Base-by-base conservation (phyloP, 1,140 invertebrate species). In the Augochlora pura region DNA sequence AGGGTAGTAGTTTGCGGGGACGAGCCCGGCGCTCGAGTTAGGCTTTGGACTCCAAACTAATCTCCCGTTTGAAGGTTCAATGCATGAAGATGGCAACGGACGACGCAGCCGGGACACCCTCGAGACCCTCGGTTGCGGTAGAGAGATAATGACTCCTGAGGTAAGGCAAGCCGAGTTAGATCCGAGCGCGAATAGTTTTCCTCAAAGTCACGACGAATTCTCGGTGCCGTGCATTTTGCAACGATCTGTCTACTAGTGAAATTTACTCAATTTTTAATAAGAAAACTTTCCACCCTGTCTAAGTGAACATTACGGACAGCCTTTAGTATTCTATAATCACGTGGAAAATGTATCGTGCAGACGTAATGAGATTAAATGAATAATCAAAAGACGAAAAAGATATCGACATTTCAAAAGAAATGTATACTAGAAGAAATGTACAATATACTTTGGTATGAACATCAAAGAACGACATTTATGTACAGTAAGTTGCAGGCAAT, bases 141-240 rank as follows among this genome's bases (percentile, higher is more conserved):
- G 14, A 78, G 60, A 72, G 76, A 78, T 78, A 78, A 78, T 78
- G 60, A 78, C 76, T 32, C 69, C 32, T 71, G 76, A 49, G 69
- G 38, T 65, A 72, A 66, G 73, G 23, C 67, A 12, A 42, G 66
- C 42, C 66, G 62, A 79, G 77, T 73, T 72, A 79, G 77, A 65
- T 66, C 63, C 64, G 59, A 74, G 62, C 62, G 77, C 54, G 60
- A 73, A 67, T 74, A 79, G 63, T 79, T 74, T 66, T 74, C 70
- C 70, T 67, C 64, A 67, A 49, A 67, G 77, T 74, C 77, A 60
- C 77, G 25, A 46, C 71, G 32, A 67, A 67, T 74, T 66, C 77
- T 25, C 63, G 62, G 46, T 79, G 32, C 74, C 77, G 52, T 73
- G 71, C 70, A 74, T 67, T 79, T 79, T 60, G 62, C 63, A 67